Evolutionary conservation across 2,888 invertebrate species (phyloP), one percentile per base, ranked within the genome.

Genomic region (Machimus atricapillus): DNA sequence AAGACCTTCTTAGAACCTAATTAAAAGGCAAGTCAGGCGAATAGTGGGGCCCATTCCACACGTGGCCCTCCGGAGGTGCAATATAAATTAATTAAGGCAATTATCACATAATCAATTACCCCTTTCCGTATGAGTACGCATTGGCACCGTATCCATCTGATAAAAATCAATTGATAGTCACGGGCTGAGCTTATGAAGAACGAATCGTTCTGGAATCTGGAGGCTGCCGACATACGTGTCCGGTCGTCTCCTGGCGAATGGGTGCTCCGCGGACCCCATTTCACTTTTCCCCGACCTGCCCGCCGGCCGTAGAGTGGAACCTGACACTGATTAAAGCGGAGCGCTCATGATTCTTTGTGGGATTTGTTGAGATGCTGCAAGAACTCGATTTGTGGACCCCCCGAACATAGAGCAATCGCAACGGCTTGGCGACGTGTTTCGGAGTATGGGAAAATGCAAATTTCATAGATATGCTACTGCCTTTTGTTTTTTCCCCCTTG

Each of bases 11-110:
- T 66, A 66, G 66, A 66, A 66, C 12, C 66, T 66, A 66, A 66
- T 66, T 66, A 66, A 66, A 66, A 66, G 23, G 66, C 66, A 66
- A 66, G 66, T 66, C 66, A 27, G 19, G 23, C 66, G 19, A 12
- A 12, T 66, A 66, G 66, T 23, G 27, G 12, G 43, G 14, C 19
- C 19, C 66, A 66, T 66, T 66, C 66, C 66, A 66, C 66, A 23
- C 66, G 23, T 66, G 66, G 27, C 66, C 27, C 27, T 23, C 66
- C 66, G 23, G 27, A 66, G 66, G 66, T 66, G 66, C 66, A 66
- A 76, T 37, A 76, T 76, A 76, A 76, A 76, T 37, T 76, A n/a
- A 76, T 76, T 37, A 37, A 76, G 37, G 76, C 76, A 76, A 76
- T 76, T 76, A 76, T 76, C 76, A 76, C 76, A 37, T 76, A 37